A percentile compares a stretch with the other conserved stretches of the same genome.
Conservation (phyloP, 1,140 invertebrate species). For the Eufriesea mexicana region DNA sequence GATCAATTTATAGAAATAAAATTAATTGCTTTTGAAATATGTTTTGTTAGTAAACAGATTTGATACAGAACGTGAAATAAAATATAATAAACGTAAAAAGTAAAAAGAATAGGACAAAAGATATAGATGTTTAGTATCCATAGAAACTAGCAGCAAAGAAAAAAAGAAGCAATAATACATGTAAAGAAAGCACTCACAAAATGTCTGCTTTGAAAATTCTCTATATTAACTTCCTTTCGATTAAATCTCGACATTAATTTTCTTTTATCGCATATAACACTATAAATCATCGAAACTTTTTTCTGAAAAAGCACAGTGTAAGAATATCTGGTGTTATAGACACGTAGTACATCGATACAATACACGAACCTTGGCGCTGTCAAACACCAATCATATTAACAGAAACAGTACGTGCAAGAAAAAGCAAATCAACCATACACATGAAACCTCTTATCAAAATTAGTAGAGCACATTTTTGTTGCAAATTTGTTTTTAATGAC, state of each 20-base stretch:
- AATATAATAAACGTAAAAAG: slow-evolving; percentile 2
- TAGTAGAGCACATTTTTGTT: slow-evolving; percentile 66
- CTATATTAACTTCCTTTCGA: slow-evolving; percentile 47
- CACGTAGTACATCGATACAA: slow-evolving; percentile 48
- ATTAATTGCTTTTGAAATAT: neutral
- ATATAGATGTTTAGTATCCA: neutral
- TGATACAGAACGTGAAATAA: neutral
- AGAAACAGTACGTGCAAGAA: slow-evolving; percentile 40
- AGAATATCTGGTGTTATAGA: slow-evolving; percentile 50
- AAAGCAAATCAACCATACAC: slow-evolving; percentile 42
- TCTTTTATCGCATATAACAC: slow-evolving; percentile 39
- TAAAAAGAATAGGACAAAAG: slow-evolving; percentile 1
- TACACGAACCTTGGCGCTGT: slow-evolving; percentile 48
- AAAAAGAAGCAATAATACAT: slow-evolving; percentile 40
- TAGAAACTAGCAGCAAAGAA: slow-evolving; percentile 17
- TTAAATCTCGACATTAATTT: slow-evolving; percentile 50
- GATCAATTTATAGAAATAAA: slow-evolving; percentile 28
- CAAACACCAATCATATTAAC: slow-evolving; percentile 33
- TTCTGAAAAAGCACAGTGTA: slow-evolving; percentile 44
- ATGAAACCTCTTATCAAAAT: slow-evolving; percentile 57
- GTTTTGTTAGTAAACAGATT: slow-evolving; percentile 7
- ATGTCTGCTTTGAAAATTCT: slow-evolving; percentile 51
- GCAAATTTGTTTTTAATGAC: slow-evolving; percentile 79
- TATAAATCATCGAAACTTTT: slow-evolving; percentile 44
- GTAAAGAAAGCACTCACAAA: slow-evolving; percentile 43